Evolutionary conservation across 2,113 vertebrate genomes (phyloP).

Genomic region (Mastomys coucha): DNA sequence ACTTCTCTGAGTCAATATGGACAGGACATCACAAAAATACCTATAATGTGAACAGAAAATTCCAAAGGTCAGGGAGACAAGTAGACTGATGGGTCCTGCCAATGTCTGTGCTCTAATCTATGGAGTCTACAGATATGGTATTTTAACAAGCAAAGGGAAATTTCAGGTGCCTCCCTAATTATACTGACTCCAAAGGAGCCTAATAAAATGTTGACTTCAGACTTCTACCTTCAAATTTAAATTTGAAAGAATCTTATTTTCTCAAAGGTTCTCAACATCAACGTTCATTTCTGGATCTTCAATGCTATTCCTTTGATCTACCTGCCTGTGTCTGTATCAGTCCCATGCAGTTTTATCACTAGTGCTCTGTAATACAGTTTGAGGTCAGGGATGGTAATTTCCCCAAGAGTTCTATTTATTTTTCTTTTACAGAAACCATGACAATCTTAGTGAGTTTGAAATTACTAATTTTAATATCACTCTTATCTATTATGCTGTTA

Average conservation of each 20-base stretch:
- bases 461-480: neutral
- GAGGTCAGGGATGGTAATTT: too few relatives aligned
- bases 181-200: too few relatives aligned
- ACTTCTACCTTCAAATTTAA: too few relatives aligned
- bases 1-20: neutral
- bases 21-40: neutral
- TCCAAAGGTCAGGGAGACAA: neutral
- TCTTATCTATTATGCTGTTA: neutral
- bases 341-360: too few relatives aligned
- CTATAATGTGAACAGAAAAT: neutral
- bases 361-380: too few relatives aligned
- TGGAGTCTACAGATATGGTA: neutral
- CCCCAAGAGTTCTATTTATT: neutral
- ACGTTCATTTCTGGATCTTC: too few relatives aligned
- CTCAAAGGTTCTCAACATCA: neutral
- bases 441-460: neutral
- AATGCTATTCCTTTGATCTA: too few relatives aligned
- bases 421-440: neutral
- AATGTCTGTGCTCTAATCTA: neutral
- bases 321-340: too few relatives aligned
- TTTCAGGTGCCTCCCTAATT: neutral
- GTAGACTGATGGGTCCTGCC: too few relatives aligned
- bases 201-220: too few relatives aligned
- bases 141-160: neutral
- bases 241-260: neutral